Conservation (phyloP, 2,888 invertebrate species). For the Trisateles emortualis region DNA sequence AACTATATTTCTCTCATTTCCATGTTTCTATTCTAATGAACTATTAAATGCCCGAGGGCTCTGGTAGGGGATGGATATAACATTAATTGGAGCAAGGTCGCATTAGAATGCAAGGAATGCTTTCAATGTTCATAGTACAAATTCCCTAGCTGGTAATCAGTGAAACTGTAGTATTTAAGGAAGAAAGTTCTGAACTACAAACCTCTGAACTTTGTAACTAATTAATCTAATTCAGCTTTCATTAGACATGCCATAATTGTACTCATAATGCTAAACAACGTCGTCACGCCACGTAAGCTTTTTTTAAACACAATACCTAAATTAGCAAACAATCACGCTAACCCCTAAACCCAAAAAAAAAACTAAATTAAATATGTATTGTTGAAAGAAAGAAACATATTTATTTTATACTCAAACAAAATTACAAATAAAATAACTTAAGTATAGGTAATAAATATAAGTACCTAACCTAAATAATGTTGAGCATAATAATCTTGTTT, state of each 20-base stretch:
- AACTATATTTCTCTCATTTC: background rate
- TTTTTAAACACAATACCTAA: too few relatives aligned
- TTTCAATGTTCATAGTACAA: slow-evolving; percentile 5
- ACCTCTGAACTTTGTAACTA: slow-evolving; percentile 13
- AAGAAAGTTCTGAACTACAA: slow-evolving; percentile 11
- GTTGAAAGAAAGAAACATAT: too few relatives aligned
- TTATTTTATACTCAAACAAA: too few relatives aligned
- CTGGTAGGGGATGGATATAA: slow-evolving; percentile 13
- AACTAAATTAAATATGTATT: too few relatives aligned
- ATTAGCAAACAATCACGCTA: too few relatives aligned
- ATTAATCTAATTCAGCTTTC: slow-evolving; percentile 31
- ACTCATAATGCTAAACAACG: too few relatives aligned
- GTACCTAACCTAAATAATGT: too few relatives aligned
- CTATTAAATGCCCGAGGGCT: slow-evolving; percentile 24
- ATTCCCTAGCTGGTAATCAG: slow-evolving; percentile 14
- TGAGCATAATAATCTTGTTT: too few relatives aligned
- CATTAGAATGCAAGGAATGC: slow-evolving; percentile 20
- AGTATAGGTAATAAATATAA: too few relatives aligned
- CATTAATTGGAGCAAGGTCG: slow-evolving; percentile 40
- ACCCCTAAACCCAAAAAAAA: too few relatives aligned
- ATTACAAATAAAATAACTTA: too few relatives aligned
- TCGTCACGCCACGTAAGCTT: too few relatives aligned
- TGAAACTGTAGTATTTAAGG: slow-evolving; percentile 8
- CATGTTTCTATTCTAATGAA: slow-evolving; percentile 24
- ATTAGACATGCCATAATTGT: slow-evolving; percentile 13